Evolutionary conservation across 2,888 invertebrate genomes (phyloP), one percentile per base, ranked within the genome.

Genomic region (Lissonota sp.): DNA sequence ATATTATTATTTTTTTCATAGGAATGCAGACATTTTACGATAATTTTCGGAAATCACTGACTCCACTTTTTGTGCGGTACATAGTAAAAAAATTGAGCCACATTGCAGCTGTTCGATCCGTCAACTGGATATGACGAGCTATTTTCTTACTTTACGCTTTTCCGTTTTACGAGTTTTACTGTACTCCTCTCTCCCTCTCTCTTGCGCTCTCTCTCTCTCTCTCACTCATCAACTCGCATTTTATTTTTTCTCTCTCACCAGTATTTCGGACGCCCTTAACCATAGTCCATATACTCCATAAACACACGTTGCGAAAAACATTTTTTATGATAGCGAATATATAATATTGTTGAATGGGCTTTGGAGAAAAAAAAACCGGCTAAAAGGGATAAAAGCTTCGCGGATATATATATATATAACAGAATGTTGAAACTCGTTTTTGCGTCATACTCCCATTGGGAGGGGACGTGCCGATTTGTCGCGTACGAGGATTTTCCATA

Each of bases 351-450:
- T 3, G 57, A 57, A 57, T 37, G 37, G 26, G 42, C 55, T 46
- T 44, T 37, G 55, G 40, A 63, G 7, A 37, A 14, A 66, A 80
- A n/a, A 75, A 55, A 74, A 14, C 40, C 42, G 26, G 14, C 39
- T 66, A 42, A 60, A 64, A 51, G 12, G 40, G 62, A 53, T 62
- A n/a, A 62, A 62, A 62, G 53, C 26, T 62, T 40, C 26, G 42
- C 5, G 55, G 58, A 26, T 26, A 26, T 26, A 26, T 26, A 26
- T 44, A 49, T 55, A 55, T 37, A 44, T 53, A 63, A 64, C 64
- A 37, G 58, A 40, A 42, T 40, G 71, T 62, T 55, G 71, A 67
- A 76, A 62, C 46, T 71, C 76, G 55, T 40, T 72, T 53, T 42
- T 26, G 42, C 58, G 26, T 37, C 71, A 62, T 67, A 37, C 60